Base-by-base conservation (phyloP, 2,113 vertebrate species). In the Machaerirhynchus nigripectus region DNA sequence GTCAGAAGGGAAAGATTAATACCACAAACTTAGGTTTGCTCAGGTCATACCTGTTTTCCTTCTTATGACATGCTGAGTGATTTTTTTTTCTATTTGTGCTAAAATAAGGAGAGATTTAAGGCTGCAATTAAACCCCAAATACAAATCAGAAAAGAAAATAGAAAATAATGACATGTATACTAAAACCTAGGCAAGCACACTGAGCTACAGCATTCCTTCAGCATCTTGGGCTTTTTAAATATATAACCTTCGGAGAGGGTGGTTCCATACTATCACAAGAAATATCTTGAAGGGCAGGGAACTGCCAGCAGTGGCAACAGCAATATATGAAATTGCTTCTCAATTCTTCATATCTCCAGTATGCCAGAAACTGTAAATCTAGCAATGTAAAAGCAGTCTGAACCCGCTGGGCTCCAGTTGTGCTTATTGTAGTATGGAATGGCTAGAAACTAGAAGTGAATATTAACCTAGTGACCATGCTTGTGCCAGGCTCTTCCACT, bases 291-390 rank as follows among this genome's bases (percentile, higher is more conserved):
- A 92, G 71, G 78, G 92, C 52, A 92, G 75, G 47, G 87, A 96
- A 82, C 71, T 88, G 92, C 90, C 90, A 92, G 93, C 79, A 88
- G 82, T 88, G 84, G 92, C 78, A 96, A 95, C 75, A 85, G 90
- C 90, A 96, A 94, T 93, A 93, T 86, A 94, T 77, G 82, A 94
- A 96, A 96, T 97, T 95, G 90, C 90, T 95, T 96, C 85, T 94
- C 81, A 92, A 82, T 57, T 82, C 89, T 93, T 95, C 85, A 44
- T 90, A 91, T 94, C 91, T 88, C 73, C 91, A 92, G 22, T 67
- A 87, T 68, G 84, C 90, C 93, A 93, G 89, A 50, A 93, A 88
- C 71, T 70, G 79, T 88, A 95, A 96, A 96, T 93, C 85, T 64
- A 86, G 78, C 92, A 91, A 59, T 59, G 82, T 74, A 83, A 83